A percentile compares a stretch with the other conserved stretches of the same genome.
These are phyloP conservation scores for Aviceda subcristata DNA, from an alignment of 2,113 vertebrate species.

Conservation along the genomic window DNA sequence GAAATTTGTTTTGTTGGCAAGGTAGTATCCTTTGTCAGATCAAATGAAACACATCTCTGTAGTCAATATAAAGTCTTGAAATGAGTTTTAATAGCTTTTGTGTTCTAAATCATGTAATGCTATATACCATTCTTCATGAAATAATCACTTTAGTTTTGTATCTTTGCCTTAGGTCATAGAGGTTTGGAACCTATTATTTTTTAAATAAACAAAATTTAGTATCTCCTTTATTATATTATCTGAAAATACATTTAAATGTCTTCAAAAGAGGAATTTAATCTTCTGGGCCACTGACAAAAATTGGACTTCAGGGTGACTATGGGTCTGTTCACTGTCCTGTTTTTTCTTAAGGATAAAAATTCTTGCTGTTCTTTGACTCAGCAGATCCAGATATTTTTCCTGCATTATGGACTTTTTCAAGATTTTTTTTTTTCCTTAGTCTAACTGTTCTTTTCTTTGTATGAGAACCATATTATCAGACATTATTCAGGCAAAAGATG, in stretches of 20 bases:
- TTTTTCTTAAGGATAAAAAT: neutral
- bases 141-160: neutral
- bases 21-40: neutral
- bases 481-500: neutral
- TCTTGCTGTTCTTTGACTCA: neutral
- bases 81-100: neutral
- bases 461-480: neutral
- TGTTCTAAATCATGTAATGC: neutral
- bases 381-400: neutral
- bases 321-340: too few relatives aligned
- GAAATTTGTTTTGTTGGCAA: neutral
- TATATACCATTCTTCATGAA: neutral
- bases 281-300: neutral
- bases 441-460: neutral
- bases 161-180: neutral
- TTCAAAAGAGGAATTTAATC: neutral
- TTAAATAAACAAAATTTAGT: neutral
- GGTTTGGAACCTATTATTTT: neutral
- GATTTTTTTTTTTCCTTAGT: neutral
- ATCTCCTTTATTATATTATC: neutral
- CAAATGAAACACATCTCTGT: neutral
- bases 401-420: neutral
- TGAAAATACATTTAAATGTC: neutral
- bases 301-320: too few relatives aligned
- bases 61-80: neutral